These are phyloP conservation scores for Lethenteron reissneri DNA, from an alignment of 2,113 vertebrate species.

Conservation along the genomic window DNA sequence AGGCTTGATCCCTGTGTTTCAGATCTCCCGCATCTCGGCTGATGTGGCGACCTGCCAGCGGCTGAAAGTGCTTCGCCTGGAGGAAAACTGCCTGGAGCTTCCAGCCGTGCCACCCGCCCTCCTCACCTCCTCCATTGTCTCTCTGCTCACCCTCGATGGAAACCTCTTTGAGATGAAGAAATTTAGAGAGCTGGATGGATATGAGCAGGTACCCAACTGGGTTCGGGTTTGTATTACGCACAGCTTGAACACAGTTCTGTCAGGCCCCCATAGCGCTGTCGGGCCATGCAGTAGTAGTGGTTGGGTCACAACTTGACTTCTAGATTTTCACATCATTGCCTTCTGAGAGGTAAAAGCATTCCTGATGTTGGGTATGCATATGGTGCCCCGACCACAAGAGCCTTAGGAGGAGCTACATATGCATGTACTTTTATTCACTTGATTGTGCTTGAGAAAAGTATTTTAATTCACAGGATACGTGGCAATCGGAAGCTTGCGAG, in stretches of 20 bases:
- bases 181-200: constrained; percentile 64
- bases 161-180: constrained; percentile 90
- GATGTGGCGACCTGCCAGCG: constrained; percentile 55
- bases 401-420: no score
- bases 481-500: no score
- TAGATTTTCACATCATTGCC: background rate
- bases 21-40: constrained; percentile 62
- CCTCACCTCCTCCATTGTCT: constrained; percentile 61
- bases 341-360: background rate
- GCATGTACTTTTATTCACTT: no score
- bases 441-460: no score
- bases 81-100: constrained; percentile 91
- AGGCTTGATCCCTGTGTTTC: constrained; percentile 3
- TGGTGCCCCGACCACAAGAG: no score
- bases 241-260: constrained; percentile 16
- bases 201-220: constrained; percentile 38
- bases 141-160: constrained; percentile 76
- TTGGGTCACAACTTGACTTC: background rate
- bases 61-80: constrained; percentile 76
- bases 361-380: no score
- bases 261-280: background rate
- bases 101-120: constrained; percentile 57
- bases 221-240: no score
- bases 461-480: no score
- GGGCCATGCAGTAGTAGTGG: background rate